phyloP scores from a whole-genome alignment of 2,888 invertebrate genomes.

The Seira sanloemensis region DNA sequence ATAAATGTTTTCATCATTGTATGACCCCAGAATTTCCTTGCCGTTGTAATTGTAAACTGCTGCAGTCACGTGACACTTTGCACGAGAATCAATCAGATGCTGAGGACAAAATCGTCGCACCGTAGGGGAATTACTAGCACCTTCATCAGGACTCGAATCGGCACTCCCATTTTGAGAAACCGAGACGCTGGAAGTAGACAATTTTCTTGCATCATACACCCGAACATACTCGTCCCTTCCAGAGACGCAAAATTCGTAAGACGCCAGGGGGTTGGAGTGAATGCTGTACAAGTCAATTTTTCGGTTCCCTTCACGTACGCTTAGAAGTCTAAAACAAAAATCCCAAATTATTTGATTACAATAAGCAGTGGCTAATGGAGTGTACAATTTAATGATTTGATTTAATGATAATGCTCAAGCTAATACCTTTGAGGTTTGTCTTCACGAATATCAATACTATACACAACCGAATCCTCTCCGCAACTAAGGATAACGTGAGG shows the following conservation, averaged over 20 bases:
- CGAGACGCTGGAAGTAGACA: slow-evolving; percentile 58
- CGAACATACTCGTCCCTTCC: slow-evolving; percentile 88
- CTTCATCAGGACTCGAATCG: slow-evolving; percentile 46
- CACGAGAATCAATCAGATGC: slow-evolving; percentile 76
- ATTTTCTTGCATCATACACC: slow-evolving; percentile 81
- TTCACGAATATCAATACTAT: slow-evolving; percentile 88
- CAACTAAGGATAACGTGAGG: slow-evolving; percentile 87
- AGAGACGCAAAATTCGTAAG: slow-evolving; percentile 87
- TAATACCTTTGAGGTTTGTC: slow-evolving; percentile 79
- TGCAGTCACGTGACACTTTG: slow-evolving; percentile 85
- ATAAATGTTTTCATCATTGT: slow-evolving; percentile 95
- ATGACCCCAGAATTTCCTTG: slow-evolving; percentile 92
- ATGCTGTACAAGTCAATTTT: slow-evolving; percentile 91
- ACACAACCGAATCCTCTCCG: slow-evolving; percentile 91
- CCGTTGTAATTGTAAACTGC: slow-evolving; percentile 95
- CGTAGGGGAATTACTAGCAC: slow-evolving; percentile 74
- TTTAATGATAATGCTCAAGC: slow-evolving; percentile 16
- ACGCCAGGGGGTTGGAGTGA: slow-evolving; percentile 86
- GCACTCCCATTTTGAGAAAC: slow-evolving; percentile 40
- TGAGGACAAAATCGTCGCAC: slow-evolving; percentile 82
- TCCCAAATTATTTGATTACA: too few relatives aligned
- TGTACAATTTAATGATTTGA: background rate
- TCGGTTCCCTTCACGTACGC: slow-evolving; percentile 78
- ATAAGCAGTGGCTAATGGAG: too few relatives aligned
- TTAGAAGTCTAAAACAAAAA: slow-evolving; percentile 75